Evolutionary conservation across 2,888 invertebrate genomes (phyloP).

Genomic region (Pasiphila rectangulata): DNA sequence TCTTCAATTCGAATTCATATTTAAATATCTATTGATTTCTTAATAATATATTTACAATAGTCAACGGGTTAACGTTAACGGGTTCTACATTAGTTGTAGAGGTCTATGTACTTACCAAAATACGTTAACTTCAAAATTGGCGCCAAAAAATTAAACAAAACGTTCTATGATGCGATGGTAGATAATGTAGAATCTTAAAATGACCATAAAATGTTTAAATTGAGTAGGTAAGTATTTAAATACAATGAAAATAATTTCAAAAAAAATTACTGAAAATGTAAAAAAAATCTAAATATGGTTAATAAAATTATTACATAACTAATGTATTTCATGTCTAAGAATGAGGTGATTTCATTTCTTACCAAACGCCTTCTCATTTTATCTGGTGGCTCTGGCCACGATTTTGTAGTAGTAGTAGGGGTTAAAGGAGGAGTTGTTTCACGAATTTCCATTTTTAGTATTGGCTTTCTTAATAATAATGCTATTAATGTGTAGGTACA

Average conservation of each 20-base stretch:
- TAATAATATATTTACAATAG: no score
- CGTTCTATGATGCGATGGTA: constrained; percentile 10
- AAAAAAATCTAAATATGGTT: no score
- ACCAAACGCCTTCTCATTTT: constrained; percentile 22
- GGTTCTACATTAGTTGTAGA: neutral
- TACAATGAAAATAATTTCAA: no score
- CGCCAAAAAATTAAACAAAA: neutral
- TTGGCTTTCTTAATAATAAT: neutral
- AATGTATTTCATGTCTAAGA: neutral
- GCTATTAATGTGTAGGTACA: neutral
- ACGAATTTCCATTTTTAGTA: constrained; percentile 11
- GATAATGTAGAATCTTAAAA: constrained; percentile 6
- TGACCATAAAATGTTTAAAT: constrained; percentile 6
- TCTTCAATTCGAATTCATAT: no score
- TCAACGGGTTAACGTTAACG: no score
- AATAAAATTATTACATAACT: constrained; percentile 4
- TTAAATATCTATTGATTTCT: no score
- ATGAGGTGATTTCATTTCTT: constrained; percentile 1
- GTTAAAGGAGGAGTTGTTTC: neutral
- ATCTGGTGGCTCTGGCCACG: constrained; percentile 16
- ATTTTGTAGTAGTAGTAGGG: constrained; percentile 7
- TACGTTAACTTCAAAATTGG: neutral
- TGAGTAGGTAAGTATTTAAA: neutral
- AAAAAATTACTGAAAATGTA: no score
- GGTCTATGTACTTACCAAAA: constrained; percentile 3